These are phyloP conservation scores for Lagopus leucura DNA, from an alignment of 2,113 vertebrate species.

Conservation along the genomic window DNA sequence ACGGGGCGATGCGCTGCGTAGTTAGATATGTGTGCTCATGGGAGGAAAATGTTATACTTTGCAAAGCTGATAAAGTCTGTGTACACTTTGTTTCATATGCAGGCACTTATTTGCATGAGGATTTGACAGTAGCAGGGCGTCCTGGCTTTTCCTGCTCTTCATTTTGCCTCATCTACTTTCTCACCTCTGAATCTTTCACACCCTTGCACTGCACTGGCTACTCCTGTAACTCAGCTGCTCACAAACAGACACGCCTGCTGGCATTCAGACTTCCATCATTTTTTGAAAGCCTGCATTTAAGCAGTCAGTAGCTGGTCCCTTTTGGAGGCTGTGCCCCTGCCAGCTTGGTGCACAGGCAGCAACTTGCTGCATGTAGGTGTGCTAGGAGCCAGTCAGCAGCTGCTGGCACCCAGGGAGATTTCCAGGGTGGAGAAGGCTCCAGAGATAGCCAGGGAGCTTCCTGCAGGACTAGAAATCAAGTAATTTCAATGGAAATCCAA, in stretches of 20 bases:
- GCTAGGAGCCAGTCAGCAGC: not conserved
- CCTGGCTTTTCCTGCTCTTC: not conserved
- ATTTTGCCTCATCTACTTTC: not conserved
- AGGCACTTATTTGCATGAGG: not conserved
- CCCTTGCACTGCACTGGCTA: not conserved
- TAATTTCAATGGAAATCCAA: not conserved
- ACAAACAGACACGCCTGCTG: not conserved
- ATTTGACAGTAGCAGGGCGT: not conserved
- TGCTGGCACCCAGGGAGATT: not conserved
- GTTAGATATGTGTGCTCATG: not conserved
- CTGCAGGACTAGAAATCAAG: not conserved
- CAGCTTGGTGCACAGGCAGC: not conserved
- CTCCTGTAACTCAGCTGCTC: not conserved
- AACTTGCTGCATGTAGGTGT: not conserved
- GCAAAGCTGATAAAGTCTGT: not conserved
- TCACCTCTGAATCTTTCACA: not conserved
- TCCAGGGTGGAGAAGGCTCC: not conserved
- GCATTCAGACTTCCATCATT: not conserved
- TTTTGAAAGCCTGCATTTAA: not conserved
- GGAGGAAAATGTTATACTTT: not conserved
- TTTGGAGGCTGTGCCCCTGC: not conserved
- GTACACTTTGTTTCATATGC: not conserved
- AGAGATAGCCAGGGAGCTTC: not conserved
- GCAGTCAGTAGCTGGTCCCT: not conserved
- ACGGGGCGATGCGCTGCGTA: not conserved